Base-by-base conservation (phyloP, 2,797 vertebrate genomes). In the Hipposideros larvatus region DNA sequence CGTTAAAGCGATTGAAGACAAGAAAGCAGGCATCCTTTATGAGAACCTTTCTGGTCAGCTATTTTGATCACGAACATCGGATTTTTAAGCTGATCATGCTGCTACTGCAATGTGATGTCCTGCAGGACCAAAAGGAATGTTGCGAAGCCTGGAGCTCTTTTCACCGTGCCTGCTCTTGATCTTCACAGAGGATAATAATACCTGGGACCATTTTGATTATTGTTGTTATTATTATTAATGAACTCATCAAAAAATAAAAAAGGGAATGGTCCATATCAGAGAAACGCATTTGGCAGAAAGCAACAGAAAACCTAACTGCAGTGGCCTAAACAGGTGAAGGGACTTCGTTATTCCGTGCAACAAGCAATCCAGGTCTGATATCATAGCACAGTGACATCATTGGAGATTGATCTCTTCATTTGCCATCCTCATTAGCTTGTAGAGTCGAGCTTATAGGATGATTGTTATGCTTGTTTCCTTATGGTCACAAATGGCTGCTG, bases 1-100 rank as follows among this genome's bases (percentile, higher is more conserved):
- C 92, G 46, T 57, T 41, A 46, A 87, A 91, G 48, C 26, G 14
- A 71, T 53, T 77, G 57, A 86, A 92, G 75, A 75, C 13, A 79
- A 59, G 22, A 70, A 83, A 68, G 46, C 66, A 68, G 11, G 3
- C 37, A 24, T 16, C 5, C 18, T 41, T 79, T 48, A 21, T 59
- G 75, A 57, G 46, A 80, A 61, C 91, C 59, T 95, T 88, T 46
- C n/a, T 5, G 0, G 28, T 65, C 65, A 75, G 7, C 13, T 41
- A 53, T 18, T 91, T 73, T 94, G 86, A 70, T 92, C 41, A 26
- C 2, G 26, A 66, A 55, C 28, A 9, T 9, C 57, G 68, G 37
- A 28, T 63, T 80, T 70, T 55, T 93, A 87, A 87, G 75, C 26
- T n/a, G 53, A 53, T 19, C 10, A 0, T 18, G 11, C 46, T 61